phyloP scores from a whole-genome alignment of 2,113 vertebrate genomes.

The Larimichthys crocea region DNA sequence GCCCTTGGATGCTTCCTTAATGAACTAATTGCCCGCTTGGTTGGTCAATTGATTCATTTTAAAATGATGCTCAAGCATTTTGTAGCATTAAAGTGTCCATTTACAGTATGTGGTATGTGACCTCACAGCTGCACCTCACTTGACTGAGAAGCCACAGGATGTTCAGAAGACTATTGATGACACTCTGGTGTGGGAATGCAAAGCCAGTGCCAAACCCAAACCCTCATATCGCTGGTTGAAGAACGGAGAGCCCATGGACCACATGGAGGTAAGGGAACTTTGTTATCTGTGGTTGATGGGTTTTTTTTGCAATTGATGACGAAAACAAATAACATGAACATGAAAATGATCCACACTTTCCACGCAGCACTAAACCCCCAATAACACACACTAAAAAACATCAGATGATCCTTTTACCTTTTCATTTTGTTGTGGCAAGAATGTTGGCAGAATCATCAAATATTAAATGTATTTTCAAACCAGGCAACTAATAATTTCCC shows the following conservation, averaged over 20 bases:
- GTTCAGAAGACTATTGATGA: slow-evolving; percentile 90
- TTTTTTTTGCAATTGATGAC: background rate
- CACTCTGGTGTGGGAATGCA: slow-evolving; percentile 92
- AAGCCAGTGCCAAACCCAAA: slow-evolving; percentile 91
- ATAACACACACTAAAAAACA: background rate
- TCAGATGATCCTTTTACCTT: too few species aligned
- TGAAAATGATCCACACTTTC: background rate
- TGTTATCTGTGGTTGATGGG: background rate
- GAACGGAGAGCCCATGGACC: slow-evolving; percentile 89
- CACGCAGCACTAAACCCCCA: background rate
- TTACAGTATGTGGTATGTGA: slow-evolving; percentile 42
- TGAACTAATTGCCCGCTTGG: slow-evolving; percentile 71
- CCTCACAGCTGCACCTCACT: slow-evolving; percentile 89
- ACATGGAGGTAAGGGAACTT: slow-evolving; percentile 76
- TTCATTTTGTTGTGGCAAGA: slow-evolving; percentile 2
- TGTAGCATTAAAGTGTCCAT: slow-evolving; percentile 38
- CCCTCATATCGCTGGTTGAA: slow-evolving; percentile 94
- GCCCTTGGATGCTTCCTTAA: slow-evolving; percentile 67
- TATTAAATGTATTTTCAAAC: background rate
- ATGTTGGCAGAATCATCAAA: slow-evolving; percentile 4
- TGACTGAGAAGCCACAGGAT: slow-evolving; percentile 90
- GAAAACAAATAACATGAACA: background rate
- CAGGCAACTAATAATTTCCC: background rate
- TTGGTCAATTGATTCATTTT: slow-evolving; percentile 67
- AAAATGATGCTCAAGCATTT: slow-evolving; percentile 42